Conservation (phyloP, 2,113 vertebrate genomes). For the Megalops atlanticus region DNA sequence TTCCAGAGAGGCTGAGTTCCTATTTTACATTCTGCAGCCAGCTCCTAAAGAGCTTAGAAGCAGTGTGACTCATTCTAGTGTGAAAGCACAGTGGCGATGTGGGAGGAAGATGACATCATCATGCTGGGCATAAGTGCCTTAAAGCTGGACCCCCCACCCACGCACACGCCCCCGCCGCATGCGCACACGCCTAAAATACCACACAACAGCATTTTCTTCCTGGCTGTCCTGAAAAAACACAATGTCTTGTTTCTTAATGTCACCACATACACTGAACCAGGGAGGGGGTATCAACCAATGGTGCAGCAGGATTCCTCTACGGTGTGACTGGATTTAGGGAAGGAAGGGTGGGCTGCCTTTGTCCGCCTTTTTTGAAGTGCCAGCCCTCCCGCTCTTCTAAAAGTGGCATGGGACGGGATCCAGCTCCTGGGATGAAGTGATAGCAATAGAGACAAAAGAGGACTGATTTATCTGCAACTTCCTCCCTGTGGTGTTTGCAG, state of each 20-base stretch:
- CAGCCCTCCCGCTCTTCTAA: neutral
- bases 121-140: neutral
- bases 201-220: neutral
- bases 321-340: neutral
- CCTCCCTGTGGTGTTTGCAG: neutral
- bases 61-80: neutral
- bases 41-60: constrained; percentile 6
- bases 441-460: neutral
- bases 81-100: neutral
- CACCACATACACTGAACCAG: neutral
- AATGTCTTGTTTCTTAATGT: neutral
- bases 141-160: constrained; percentile 12
- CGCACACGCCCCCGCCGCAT: neutral
- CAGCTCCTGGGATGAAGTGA: neutral
- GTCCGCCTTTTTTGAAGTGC: neutral
- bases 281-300: neutral
- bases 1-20: neutral
- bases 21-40: neutral
- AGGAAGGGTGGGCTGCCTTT: neutral
- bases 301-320: neutral
- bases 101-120: constrained; percentile 14
- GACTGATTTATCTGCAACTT: neutral
- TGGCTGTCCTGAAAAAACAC: neutral
- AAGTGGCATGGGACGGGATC: neutral
- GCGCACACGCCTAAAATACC: neutral